phyloP scores from a whole-genome alignment of 2,113 vertebrate genomes.

The Clupea harengus region DNA sequence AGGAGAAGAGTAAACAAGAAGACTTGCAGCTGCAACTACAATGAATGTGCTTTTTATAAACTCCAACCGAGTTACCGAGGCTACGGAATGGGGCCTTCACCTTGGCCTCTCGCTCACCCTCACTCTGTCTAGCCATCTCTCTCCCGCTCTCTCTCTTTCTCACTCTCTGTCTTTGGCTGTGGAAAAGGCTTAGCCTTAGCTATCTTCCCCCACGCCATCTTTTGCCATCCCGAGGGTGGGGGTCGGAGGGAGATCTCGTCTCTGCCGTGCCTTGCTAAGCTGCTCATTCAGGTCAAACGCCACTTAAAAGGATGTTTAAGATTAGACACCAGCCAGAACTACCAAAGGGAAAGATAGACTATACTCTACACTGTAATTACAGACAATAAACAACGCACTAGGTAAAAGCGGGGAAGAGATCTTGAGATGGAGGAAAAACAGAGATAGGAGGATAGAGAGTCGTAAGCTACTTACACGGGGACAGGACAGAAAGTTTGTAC shows the following conservation, averaged over 20 bases:
- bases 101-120: background rate
- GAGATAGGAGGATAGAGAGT: background rate
- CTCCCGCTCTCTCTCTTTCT: background rate
- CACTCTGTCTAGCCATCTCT: background rate
- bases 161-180: background rate
- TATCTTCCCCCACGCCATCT: background rate
- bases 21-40: conserved; percentile 29
- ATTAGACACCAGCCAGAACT: conserved; percentile 48
- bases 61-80: conserved; percentile 22
- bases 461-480: background rate
- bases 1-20: background rate
- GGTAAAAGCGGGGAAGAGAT: background rate
- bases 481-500: background rate
- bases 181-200: background rate
- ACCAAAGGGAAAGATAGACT: background rate
- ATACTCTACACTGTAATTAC: background rate
- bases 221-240: background rate
- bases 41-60: conserved; percentile 24
- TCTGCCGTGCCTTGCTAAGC: conserved; percentile 50
- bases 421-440: background rate
- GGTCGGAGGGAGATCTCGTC: background rate
- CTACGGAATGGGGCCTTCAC: conserved; percentile 1
- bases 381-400: background rate
- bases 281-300: conserved; percentile 60
- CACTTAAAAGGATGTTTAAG: conserved; percentile 55